These are phyloP conservation scores for Apotomis turbidana DNA, from an alignment of 2,888 invertebrate species.

Conservation along the genomic window DNA sequence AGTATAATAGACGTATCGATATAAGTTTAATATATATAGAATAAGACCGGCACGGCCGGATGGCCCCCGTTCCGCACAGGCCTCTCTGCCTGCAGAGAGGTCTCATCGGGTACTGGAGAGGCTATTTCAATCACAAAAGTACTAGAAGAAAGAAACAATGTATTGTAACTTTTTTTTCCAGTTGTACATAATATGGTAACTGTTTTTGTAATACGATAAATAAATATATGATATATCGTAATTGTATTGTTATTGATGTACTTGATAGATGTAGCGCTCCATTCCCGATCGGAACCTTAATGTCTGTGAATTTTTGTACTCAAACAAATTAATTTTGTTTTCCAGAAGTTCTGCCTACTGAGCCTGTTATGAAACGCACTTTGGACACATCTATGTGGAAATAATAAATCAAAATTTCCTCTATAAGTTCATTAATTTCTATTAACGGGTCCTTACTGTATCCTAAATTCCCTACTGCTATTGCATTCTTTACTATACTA, in stretches of 20 bases:
- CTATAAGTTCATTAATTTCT: slow-evolving; percentile 77
- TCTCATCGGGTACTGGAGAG: slow-evolving; percentile 92
- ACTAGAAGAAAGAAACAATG: slow-evolving; percentile 86
- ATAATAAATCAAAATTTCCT: slow-evolving; percentile 83
- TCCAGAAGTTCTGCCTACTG: slow-evolving; percentile 80
- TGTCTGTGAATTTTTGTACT: slow-evolving; percentile 69
- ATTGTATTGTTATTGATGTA: slow-evolving; percentile 80
- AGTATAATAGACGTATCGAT: slow-evolving; percentile 80
- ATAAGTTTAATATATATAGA: slow-evolving; percentile 83
- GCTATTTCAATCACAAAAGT: slow-evolving; percentile 91
- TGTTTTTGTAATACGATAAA: slow-evolving; percentile 83
- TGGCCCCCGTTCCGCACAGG: slow-evolving; percentile 85
- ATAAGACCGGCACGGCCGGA: slow-evolving; percentile 82
- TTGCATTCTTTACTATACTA: slow-evolving; percentile 72
- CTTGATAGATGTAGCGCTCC: slow-evolving; percentile 75
- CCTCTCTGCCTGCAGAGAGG: slow-evolving; percentile 87
- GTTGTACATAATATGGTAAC: slow-evolving; percentile 84
- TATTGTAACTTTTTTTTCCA: slow-evolving; percentile 81
- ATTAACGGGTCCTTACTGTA: slow-evolving; percentile 79
- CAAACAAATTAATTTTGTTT: slow-evolving; percentile 77
- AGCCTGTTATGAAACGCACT: slow-evolving; percentile 80
- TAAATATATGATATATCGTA: slow-evolving; percentile 81
- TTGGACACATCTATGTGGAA: slow-evolving; percentile 83
- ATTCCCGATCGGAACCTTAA: slow-evolving; percentile 84
- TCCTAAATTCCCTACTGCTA: slow-evolving; percentile 74